Conservation (phyloP, 2,797 vertebrate genomes). For the Poeciliopsis infans region DNA sequence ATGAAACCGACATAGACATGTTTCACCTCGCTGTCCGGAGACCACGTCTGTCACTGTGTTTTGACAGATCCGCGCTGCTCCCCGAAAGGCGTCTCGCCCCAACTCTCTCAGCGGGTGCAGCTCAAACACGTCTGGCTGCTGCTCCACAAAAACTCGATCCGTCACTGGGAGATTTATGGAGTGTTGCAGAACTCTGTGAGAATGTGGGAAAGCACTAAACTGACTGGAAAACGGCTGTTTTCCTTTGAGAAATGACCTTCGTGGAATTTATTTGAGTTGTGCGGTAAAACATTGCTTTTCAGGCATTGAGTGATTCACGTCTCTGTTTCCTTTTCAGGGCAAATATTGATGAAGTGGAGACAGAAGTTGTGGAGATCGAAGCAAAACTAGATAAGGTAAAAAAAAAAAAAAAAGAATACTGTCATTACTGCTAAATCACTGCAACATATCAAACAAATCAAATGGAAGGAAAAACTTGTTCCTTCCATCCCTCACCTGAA, state of each 20-base stretch:
- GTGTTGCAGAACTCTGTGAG: slow-evolving; percentile 29
- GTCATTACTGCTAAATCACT: neutral
- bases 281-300: neutral
- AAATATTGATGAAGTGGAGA: slow-evolving; percentile 94
- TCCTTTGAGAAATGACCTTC: slow-evolving; percentile 11
- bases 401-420: slow-evolving; percentile 33
- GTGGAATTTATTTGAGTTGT: neutral
- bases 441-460: no score
- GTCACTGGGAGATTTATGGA: slow-evolving; percentile 41
- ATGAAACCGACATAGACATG: slow-evolving; percentile 19
- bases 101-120: slow-evolving; percentile 12
- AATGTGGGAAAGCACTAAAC: slow-evolving; percentile 43
- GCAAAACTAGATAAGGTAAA: slow-evolving; percentile 94
- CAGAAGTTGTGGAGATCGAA: slow-evolving; percentile 95
- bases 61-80: slow-evolving; percentile 52
- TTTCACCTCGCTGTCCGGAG: slow-evolving; percentile 10
- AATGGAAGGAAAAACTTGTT: no score
- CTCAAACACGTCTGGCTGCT: slow-evolving; percentile 33
- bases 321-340: slow-evolving; percentile 81
- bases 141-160: slow-evolving; percentile 12
- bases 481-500: no score
- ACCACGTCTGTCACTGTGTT: slow-evolving; percentile 53
- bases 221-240: slow-evolving; percentile 25
- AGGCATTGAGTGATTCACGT: slow-evolving; percentile 19
- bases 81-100: slow-evolving; percentile 35